A percentile compares a stretch with the other conserved stretches of the same genome.
Conservation (phyloP, 2,797 vertebrate species). For the Cyprinella venusta region DNA sequence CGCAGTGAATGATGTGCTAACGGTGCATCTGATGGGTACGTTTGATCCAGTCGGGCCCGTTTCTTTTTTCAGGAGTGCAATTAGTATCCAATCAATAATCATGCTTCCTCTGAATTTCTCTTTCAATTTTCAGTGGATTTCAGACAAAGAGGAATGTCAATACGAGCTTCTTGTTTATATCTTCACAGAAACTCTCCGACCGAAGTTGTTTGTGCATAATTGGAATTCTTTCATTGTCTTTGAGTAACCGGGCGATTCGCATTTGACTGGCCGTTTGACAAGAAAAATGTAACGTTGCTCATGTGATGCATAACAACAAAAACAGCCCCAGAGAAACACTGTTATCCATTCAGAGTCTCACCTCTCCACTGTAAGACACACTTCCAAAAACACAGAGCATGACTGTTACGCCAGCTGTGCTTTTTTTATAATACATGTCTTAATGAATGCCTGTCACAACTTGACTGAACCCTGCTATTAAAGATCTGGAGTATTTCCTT, state of each 20-base stretch:
- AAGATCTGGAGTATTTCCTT: conserved; percentile 20
- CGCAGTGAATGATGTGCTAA: conserved; percentile 60
- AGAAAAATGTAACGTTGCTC: conserved; percentile 32
- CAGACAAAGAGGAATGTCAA: conserved; percentile 60
- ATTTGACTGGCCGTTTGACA: conserved; percentile 39
- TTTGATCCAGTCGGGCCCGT: conserved; percentile 62
- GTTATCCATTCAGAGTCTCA: conserved; percentile 40
- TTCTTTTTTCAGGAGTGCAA: conserved; percentile 63
- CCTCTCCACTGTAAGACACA: conserved; percentile 11
- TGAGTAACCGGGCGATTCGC: conserved; percentile 45
- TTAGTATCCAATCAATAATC: conserved; percentile 66
- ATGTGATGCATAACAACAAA: conserved; percentile 29
- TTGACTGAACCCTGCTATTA: conserved; percentile 10
- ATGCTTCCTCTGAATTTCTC: conserved; percentile 65
- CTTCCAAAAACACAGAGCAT: conserved; percentile 31
- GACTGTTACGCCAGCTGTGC: neutral
- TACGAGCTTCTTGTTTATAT: conserved; percentile 41
- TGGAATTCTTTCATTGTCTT: conserved; percentile 58
- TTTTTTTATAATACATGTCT: neutral
- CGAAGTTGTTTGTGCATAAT: conserved; percentile 47
- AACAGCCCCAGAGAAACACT: conserved; percentile 26
- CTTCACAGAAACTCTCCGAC: conserved; percentile 5
- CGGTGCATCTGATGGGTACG: conserved; percentile 57
- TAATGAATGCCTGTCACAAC: conserved; percentile 22
- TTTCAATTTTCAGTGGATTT: conserved; percentile 70